These are phyloP conservation scores for Nomia melanderi DNA, from an alignment of 1,140 invertebrate genomes.

Conservation along the genomic window DNA sequence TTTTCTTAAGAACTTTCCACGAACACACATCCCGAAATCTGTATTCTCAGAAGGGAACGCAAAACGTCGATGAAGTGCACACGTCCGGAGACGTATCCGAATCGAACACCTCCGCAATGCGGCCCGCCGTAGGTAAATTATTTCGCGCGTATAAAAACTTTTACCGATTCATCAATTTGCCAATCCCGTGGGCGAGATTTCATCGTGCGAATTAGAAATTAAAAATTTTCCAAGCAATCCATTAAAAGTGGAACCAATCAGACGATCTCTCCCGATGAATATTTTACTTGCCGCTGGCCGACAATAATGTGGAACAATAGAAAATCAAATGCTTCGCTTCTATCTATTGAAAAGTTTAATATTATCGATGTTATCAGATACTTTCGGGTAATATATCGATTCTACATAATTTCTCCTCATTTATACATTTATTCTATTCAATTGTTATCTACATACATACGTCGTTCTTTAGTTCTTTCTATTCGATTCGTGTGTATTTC, in stretches of 20 bases:
- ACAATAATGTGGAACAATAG: neutral
- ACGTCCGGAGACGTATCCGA: constrained; percentile 30
- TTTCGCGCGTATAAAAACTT: constrained; percentile 14
- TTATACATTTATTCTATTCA: no score
- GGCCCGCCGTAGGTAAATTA: constrained; percentile 44
- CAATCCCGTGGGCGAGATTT: neutral
- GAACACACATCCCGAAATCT: constrained; percentile 59
- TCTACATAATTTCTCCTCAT: neutral
- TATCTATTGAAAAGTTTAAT: neutral
- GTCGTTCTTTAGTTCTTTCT: no score
- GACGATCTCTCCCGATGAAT: neutral
- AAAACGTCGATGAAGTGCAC: constrained; percentile 46
- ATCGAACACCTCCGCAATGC: neutral
- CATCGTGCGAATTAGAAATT: neutral
- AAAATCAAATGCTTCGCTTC: neutral
- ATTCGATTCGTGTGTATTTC: no score
- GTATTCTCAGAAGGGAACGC: constrained; percentile 51
- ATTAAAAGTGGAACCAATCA: constrained; percentile 3
- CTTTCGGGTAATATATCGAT: neutral
- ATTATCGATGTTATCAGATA: neutral
- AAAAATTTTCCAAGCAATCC: constrained; percentile 4
- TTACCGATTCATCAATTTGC: neutral
- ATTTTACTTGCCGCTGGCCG: neutral
- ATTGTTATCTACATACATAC: no score
- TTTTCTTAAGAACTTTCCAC: constrained; percentile 65